Conservation (phyloP, 2,113 vertebrate species). For the Gopherus evgoodei region DNA sequence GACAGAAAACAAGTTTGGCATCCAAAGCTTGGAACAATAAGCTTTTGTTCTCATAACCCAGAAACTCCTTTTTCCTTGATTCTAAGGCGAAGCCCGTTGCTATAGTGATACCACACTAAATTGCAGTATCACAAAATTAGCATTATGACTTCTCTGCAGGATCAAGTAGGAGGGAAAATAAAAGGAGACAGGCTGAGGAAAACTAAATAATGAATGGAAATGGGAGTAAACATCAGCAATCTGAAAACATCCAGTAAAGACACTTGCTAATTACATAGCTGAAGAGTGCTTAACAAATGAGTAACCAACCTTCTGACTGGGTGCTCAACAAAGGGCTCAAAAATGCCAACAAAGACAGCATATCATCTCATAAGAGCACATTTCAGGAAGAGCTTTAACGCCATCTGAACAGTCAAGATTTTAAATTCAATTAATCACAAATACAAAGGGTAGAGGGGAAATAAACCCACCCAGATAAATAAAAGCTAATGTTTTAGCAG, state of each 20-base stretch:
- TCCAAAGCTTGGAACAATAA: not conserved
- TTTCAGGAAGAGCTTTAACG: slow-evolving; percentile 13
- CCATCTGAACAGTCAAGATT: not conserved
- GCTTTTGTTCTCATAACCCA: not conserved
- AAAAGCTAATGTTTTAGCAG: slow-evolving; percentile 16
- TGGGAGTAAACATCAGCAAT: not conserved
- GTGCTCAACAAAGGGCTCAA: slow-evolving; percentile 10
- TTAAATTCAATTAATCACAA: slow-evolving; percentile 46
- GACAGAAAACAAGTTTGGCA: not conserved
- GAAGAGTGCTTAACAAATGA: slow-evolving; percentile 18
- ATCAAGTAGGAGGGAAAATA: not conserved
- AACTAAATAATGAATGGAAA: slow-evolving; percentile 16
- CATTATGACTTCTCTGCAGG: not conserved
- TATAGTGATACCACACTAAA: not conserved
- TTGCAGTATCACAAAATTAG: not conserved
- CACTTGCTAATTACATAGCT: not conserved
- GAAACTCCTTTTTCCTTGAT: no score
- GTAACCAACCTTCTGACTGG: slow-evolving; percentile 17
- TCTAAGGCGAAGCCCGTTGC: not conserved
- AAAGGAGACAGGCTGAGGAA: not conserved
- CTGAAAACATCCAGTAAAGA: not conserved
- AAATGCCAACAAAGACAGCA: slow-evolving; percentile 26
- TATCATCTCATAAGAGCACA: slow-evolving; percentile 29
- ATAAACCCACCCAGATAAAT: slow-evolving; percentile 12
- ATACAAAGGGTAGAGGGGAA: slow-evolving; percentile 9